Evolutionary conservation across 2,888 invertebrate species (phyloP).

Genomic region (Uropetala carovei): DNA sequence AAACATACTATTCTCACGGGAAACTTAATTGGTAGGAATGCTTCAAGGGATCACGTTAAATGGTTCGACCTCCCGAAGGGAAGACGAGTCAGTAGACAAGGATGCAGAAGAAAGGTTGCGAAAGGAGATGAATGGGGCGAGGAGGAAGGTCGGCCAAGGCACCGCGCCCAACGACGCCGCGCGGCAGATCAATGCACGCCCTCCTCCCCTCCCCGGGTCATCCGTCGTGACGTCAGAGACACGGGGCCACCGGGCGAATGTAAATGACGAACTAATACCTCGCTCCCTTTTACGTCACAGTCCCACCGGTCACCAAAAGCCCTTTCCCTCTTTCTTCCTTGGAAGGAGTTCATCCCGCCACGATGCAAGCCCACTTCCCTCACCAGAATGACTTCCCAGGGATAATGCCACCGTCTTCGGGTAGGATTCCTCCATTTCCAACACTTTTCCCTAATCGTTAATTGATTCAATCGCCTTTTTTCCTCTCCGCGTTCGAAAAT

Average conservation of each 20-base stretch:
- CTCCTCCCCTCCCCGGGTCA: background rate
- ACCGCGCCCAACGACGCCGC: constrained; percentile 31
- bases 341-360: background rate
- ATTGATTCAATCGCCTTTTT: background rate
- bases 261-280: constrained; percentile 31
- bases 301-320: background rate
- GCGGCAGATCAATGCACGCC: constrained; percentile 45
- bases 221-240: constrained; percentile 51
- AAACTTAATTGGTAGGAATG: too few relatives aligned
- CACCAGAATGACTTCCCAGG: background rate
- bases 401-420: background rate
- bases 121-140: background rate
- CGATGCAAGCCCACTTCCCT: background rate
- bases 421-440: background rate
- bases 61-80: background rate
- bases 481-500: background rate
- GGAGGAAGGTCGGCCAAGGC: background rate
- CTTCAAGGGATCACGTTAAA: background rate
- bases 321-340: background rate
- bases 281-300: constrained; percentile 40
- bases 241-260: background rate
- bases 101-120: background rate
- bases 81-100: background rate
- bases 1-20: too few relatives aligned
- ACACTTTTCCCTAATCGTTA: background rate